phyloP scores from a whole-genome alignment of 2,888 invertebrate species.

The Yponomeuta malinellus region DNA sequence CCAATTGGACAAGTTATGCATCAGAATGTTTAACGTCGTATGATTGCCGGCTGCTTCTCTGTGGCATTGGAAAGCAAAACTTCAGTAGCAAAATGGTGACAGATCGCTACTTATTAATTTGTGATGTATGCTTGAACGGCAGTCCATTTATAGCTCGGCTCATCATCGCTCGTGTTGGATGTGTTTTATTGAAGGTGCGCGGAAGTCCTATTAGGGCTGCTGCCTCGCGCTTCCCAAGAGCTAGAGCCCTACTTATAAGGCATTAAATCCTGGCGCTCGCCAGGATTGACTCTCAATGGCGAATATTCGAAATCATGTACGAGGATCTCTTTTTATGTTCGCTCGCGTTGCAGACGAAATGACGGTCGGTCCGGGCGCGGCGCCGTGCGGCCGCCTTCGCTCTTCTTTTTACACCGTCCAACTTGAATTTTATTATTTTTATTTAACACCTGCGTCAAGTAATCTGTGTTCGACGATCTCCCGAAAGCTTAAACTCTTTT shows the following conservation, averaged over 20 bases:
- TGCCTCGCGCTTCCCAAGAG: slow-evolving; percentile 25
- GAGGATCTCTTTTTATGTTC: slow-evolving; percentile 35
- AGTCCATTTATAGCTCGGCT: background rate
- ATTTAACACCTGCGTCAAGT: slow-evolving; percentile 74
- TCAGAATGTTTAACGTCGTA: slow-evolving; percentile 33
- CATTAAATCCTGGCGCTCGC: slow-evolving; percentile 36
- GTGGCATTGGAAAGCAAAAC: background rate
- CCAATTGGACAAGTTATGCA: slow-evolving; percentile 39
- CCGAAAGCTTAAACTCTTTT: slow-evolving; percentile 73
- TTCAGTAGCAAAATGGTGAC: background rate
- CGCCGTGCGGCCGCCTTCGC: slow-evolving; percentile 64
- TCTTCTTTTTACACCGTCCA: slow-evolving; percentile 63
- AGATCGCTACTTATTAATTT: slow-evolving; percentile 9
- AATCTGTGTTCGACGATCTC: slow-evolving; percentile 73
- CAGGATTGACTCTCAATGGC: slow-evolving; percentile 50
- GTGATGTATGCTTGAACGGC: background rate
- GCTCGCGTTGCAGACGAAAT: slow-evolving; percentile 62
- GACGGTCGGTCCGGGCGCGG: slow-evolving; percentile 50
- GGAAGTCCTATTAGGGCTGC: slow-evolving; percentile 35
- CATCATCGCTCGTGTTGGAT: background rate
- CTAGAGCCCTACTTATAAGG: slow-evolving; percentile 39
- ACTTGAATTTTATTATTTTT: slow-evolving; percentile 72
- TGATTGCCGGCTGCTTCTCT: slow-evolving; percentile 22
- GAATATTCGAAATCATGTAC: slow-evolving; percentile 30
- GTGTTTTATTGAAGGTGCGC: slow-evolving; percentile 23